A percentile compares a stretch with the other conserved stretches of the same genome.
These are phyloP conservation scores for Balaenoptera acutorostrata DNA, from an alignment of 2,113 vertebrate species.

Conservation along the genomic window DNA sequence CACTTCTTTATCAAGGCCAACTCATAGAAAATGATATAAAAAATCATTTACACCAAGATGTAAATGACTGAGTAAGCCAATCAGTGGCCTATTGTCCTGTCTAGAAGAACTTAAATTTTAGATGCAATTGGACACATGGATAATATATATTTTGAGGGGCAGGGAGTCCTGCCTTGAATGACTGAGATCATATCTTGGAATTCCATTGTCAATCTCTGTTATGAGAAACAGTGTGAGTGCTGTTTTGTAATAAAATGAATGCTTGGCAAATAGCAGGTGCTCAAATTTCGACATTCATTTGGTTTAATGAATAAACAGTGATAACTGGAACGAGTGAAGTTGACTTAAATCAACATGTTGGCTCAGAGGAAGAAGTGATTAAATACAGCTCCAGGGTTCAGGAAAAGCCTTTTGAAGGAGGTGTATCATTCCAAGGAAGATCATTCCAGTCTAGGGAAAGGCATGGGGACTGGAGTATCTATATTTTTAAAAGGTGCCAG, in stretches of 20 bases:
- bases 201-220: background rate
- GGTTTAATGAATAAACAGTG: background rate
- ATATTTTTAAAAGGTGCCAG: background rate
- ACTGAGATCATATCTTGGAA: background rate
- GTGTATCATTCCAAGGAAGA: background rate
- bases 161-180: background rate
- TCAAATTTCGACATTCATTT: background rate
- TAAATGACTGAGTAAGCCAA: background rate
- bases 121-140: background rate
- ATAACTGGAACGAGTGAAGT: background rate
- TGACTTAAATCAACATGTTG: background rate
- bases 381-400: background rate
- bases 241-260: background rate
- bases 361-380: background rate
- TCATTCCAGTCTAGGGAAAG: background rate
- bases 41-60: background rate
- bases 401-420: background rate
- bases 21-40: background rate
- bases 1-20: background rate
- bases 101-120: background rate
- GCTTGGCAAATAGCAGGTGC: background rate
- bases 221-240: background rate
- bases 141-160: background rate
- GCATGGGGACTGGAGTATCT: background rate
- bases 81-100: background rate